Base-by-base conservation (phyloP, 2,888 invertebrate species). In the Epirrita christyi region DNA sequence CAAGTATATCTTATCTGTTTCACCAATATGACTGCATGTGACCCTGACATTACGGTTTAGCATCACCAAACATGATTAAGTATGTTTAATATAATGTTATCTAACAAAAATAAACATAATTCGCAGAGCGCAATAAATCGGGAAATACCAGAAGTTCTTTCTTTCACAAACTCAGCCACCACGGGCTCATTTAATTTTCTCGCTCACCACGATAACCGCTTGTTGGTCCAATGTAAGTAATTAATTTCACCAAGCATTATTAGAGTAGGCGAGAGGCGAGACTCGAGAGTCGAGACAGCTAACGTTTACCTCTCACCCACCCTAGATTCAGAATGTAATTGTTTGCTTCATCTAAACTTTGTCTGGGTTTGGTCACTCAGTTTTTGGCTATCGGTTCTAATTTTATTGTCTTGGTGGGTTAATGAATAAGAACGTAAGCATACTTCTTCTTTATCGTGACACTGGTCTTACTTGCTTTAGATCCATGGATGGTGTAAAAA, bases 231-330 rank as follows among this genome's bases (percentile, higher is more conserved):
- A 78, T 81, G 83, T 76, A 69, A 78, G 80, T 85, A 86, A 86
- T 86, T 88, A 86, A 86, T 85, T 84, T 80, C 71, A 81, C 81
- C 70, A 72, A 80, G 79, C 79, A 80, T 81, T 78, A 75, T 81
- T 81, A 74, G 74, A 76, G 72, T 71, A 71, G 67, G 66, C 66
- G 57, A 42, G 36, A 53, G 34, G 21, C 42, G 42, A 28, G 43
- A 34, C 52, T 28, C 40, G 52, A n/a, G n/a, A n/a, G n/a, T n/a
- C n/a, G n/a, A n/a, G 72, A 74, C 78, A 76, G 65, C 73, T 80
- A 79, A 75, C 71, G 38, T 50, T 55, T 40, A 73, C 69, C 63
- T 76, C 69, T 70, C 56, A 58, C 57, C 55, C 53, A 21, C 57
- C 55, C 53, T 53, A 68, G 63, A 66, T 57, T 54, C 40, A 43